Base-by-base conservation (phyloP, 2,113 vertebrate genomes). In the Isurus oxyrinchus region DNA sequence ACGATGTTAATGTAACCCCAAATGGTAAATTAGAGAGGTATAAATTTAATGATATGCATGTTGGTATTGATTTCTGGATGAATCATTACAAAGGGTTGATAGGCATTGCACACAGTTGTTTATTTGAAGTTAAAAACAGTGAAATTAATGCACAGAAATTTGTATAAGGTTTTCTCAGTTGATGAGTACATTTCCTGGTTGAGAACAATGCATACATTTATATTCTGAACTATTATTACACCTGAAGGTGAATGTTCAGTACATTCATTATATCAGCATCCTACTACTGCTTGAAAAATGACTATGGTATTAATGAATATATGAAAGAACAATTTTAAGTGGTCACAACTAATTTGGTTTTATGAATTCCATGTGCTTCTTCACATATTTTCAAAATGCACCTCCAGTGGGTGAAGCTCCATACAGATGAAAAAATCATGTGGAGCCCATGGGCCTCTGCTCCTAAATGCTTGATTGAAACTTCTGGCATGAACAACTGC, bases 1-100 rank as follows among this genome's bases (percentile, higher is more conserved):
- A 63, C 19, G 35, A 66, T 94, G n/a, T 94, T 94, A 44, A 94
- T 66, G 59, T 16, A 94, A 63, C 90, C 90, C 59, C 90, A 63
- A 94, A 94, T 94, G 90, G 44, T 94, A 66, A 63, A 94, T 94
- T 94, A 94, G 90, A 23, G 90, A 66, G 59, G 59, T 63, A 14
- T 63, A 40, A 94, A 63, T 63, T 94, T 94, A 94, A 94, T 63
- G 59, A 63, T 66, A 40, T 66, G 90, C 90, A 63, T 94, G 59
- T 44, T 94, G 35, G 13, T 63, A 94, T 40, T 66, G 59, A 59
- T 63, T 59, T 40, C 90, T 63, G n/a, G 14, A n/a, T 94, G 59
- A 94, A n/a, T 44, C 35, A 94, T 6, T 94, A 35, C 59, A 63
- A 61, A n/a, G 59, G 31, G 66, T 94, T 66, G 90, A 63, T 44